Percentiles rank a stretch among this genome's conserved stretches.
phyloP scores from a whole-genome alignment of 2,888 invertebrate genomes.

The Sesia apiformis region DNA sequence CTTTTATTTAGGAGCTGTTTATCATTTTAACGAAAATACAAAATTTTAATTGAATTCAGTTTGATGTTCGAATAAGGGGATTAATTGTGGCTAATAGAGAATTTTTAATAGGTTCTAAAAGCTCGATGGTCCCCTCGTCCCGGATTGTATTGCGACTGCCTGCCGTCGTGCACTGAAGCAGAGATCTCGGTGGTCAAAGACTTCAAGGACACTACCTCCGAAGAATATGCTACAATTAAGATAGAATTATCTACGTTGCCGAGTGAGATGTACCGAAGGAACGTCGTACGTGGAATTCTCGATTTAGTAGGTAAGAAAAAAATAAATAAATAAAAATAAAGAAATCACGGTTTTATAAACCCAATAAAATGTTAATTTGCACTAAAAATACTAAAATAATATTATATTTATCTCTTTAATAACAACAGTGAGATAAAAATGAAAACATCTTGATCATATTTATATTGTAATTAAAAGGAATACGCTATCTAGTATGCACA shows the following conservation, averaged over 20 bases:
- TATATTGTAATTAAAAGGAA: no score
- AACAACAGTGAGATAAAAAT: no score
- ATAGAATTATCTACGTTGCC: conserved; percentile 79
- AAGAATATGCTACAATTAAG: conserved; percentile 64
- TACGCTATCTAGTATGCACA: no score
- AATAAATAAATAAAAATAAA: not conserved
- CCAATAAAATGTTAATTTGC: no score
- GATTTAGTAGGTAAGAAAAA: conserved; percentile 80
- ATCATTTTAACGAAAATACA: no score
- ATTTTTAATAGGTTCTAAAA: conserved; percentile 40
- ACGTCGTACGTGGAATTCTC: conserved; percentile 80
- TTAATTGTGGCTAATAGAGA: no score
- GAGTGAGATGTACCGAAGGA: conserved; percentile 80
- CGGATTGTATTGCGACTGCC: conserved; percentile 80
- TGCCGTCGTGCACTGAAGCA: conserved; percentile 83
- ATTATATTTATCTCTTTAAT: no score
- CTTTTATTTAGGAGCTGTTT: no score
- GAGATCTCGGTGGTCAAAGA: conserved; percentile 79
- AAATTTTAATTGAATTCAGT: no score
- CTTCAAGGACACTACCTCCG: conserved; percentile 40
- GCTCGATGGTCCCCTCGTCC: conserved; percentile 66
- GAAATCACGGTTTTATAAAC: not conserved
- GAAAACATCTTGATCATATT: no score
- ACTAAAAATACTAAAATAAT: no score
- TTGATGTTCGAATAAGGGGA: no score